Evolutionary conservation across 2,113 vertebrate species (phyloP), one percentile per base, ranked within the genome.

Genomic region (Urocolius indicus): DNA sequence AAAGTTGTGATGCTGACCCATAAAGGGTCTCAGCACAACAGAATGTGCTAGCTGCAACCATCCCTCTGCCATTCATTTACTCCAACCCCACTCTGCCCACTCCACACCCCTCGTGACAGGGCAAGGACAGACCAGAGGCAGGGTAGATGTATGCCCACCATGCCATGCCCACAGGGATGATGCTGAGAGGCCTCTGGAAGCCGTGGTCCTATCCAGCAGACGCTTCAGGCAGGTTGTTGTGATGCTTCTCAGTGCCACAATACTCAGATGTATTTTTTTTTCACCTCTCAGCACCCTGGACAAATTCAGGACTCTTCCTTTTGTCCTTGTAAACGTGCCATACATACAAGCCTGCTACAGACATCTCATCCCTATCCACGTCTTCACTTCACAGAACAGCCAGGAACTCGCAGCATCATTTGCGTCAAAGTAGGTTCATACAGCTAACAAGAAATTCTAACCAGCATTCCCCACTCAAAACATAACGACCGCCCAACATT

Each of bases 181-280:
- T n/a, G 21, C 30, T 13, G 36, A 24, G 8, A 29, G 27, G 51
- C 34, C 16, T 46, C 36, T 38, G 19, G 43, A 65, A 57, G 26
- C 27, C n/a, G 30, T 19, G 26, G 21, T 43, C 17, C 24, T 15
- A 45, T 65, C 49, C 36, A 57, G 26, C 10, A 34, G n/a, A 26
- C 0, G 0, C 17, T 21, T 16, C 24, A 43, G 48, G 23, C 5
- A 13, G 20, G 41, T 9, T 48, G n/a, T n/a, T 54, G n/a, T 10
- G 20, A 16, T 13, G 46, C 20, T n/a, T 59, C 15, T 14, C 3
- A 1, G 19, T 12, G 34, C 8, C 49, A 49, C 63, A 77, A 30
- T 26, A 32, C 12, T 51, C 9, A 29, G 66, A 7, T 7, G 16
- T n/a, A n/a, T n/a, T 23, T 10, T 51, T 45, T 78, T 23, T n/a